Percentiles rank a stretch among this genome's conserved stretches.
Conservation (phyloP, 2,113 vertebrate genomes). For the Heteronetta atricapilla region DNA sequence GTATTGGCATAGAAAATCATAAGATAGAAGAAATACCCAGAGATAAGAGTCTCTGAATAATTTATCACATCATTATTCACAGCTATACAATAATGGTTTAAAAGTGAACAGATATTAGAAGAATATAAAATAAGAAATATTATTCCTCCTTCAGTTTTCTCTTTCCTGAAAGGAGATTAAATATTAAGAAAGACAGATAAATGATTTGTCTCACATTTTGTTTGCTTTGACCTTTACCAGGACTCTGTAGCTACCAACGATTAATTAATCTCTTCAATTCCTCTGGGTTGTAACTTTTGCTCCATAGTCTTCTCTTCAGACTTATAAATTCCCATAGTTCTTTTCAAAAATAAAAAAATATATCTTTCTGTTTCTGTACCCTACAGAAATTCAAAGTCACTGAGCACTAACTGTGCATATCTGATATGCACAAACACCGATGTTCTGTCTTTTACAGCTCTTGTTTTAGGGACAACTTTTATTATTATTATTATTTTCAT, state of each 20-base stretch:
- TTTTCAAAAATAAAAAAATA: background rate
- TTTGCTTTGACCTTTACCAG: background rate
- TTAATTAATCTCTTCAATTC: background rate
- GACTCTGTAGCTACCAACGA: background rate
- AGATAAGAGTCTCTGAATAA: background rate
- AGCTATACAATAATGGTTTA: background rate
- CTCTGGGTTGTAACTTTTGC: background rate
- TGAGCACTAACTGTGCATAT: background rate
- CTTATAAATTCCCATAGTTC: background rate
- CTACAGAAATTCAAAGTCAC: background rate
- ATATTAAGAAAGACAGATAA: background rate
- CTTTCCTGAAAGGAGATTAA: background rate
- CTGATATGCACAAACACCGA: background rate
- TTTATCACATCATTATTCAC: background rate
- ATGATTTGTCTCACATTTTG: background rate
- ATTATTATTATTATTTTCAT: background rate
- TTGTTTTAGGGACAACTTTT: background rate
- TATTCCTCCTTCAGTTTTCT: background rate
- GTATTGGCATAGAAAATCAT: background rate
- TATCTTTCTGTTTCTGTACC: background rate
- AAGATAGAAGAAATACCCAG: background rate
- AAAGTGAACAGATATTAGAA: background rate
- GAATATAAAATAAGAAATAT: background rate
- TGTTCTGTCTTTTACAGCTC: background rate
- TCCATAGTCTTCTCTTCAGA: background rate